These are phyloP conservation scores for Thunnus albacares DNA, from an alignment of 2,797 vertebrate species.

Conservation along the genomic window DNA sequence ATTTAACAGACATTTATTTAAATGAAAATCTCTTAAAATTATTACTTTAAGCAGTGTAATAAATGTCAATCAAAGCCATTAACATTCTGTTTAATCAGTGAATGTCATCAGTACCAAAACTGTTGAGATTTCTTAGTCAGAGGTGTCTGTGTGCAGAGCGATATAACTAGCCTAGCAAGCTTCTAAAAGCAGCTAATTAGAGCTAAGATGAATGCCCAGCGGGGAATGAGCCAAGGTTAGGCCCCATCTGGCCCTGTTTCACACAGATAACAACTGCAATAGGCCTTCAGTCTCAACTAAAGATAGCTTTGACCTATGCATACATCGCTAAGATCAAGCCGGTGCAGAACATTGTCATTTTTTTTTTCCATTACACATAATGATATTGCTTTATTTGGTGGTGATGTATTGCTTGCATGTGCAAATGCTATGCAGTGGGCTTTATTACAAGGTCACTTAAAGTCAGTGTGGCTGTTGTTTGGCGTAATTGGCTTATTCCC, in stretches of 20 bases:
- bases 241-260: slow-evolving; percentile 65
- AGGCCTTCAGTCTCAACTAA: slow-evolving; percentile 42
- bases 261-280: slow-evolving; percentile 58
- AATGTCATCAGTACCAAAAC: slow-evolving; percentile 20
- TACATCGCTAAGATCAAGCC: slow-evolving; percentile 22
- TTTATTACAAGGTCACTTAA: slow-evolving; percentile 36
- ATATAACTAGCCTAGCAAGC: slow-evolving; percentile 33
- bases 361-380: slow-evolving; percentile 1
- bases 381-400: slow-evolving; percentile 12
- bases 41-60: background rate
- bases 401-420: slow-evolving; percentile 30
- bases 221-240: slow-evolving; percentile 62
- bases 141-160: slow-evolving; percentile 37
- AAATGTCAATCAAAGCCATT: slow-evolving; percentile 17
- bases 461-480: slow-evolving; percentile 13
- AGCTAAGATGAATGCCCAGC: slow-evolving; percentile 63
- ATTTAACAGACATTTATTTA: no score
- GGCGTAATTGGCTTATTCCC: slow-evolving; percentile 25
- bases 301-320: slow-evolving; percentile 53
- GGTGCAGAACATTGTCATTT: background rate
- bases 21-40: no score
- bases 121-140: slow-evolving; percentile 5
- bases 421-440: slow-evolving; percentile 9
- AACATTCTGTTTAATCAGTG: slow-evolving; percentile 26
- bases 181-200: slow-evolving; percentile 72